Evolutionary conservation across 2,797 vertebrate genomes (phyloP).

Genomic region (Neosilurus hyrtlii): DNA sequence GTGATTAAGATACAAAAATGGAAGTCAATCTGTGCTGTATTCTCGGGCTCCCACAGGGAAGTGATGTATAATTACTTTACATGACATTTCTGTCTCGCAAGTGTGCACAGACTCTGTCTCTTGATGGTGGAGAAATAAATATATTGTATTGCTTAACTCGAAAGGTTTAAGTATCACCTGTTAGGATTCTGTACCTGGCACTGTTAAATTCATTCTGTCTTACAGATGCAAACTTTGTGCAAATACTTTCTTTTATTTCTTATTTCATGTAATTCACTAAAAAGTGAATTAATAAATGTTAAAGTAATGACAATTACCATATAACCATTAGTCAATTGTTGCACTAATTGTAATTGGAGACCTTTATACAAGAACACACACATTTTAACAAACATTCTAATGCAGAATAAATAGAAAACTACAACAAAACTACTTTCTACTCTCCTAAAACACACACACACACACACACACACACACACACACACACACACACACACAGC

Average conservation of each 20-base stretch:
- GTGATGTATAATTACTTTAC: slow-evolving; percentile 52
- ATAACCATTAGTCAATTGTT: background rate
- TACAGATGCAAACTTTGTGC: background rate
- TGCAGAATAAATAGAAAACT: background rate
- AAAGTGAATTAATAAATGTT: background rate
- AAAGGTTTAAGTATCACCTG: background rate
- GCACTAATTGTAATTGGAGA: background rate
- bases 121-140: slow-evolving; percentile 19
- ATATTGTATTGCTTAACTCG: background rate
- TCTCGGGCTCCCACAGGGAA: slow-evolving; percentile 35
- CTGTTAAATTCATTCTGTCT: background rate
- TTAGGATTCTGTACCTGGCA: background rate
- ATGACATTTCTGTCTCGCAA: slow-evolving; percentile 41
- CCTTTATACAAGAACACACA: background rate
- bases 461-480: background rate
- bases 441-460: slow-evolving; percentile 11
- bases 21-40: slow-evolving; percentile 41
- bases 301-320: background rate
- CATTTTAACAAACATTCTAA: background rate
- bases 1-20: slow-evolving; percentile 54
- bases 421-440: background rate
- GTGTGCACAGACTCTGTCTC: slow-evolving; percentile 19
- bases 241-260: background rate
- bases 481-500: background rate
- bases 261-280: background rate